Conservation (phyloP, 2,797 vertebrate species). For the Lepilemur ruficaudatus region DNA sequence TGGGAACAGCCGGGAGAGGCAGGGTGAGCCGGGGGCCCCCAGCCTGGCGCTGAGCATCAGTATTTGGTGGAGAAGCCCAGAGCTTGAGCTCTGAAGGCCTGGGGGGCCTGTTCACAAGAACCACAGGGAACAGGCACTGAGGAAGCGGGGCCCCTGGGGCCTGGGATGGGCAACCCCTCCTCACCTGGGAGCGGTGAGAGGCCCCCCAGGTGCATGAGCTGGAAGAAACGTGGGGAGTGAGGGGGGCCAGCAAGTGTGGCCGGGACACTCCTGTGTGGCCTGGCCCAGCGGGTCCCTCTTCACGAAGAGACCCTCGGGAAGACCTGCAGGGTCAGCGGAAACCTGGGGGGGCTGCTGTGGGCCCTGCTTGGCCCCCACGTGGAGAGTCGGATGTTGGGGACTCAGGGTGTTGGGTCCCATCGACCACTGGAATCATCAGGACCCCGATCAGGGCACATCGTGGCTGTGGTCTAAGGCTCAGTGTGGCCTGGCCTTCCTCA, state of each 20-base stretch:
- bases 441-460: neutral
- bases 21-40: neutral
- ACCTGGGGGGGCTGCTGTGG: neutral
- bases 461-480: neutral
- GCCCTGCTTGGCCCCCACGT: no score
- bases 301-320: neutral
- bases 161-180: no score
- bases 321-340: neutral
- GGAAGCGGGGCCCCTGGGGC: neutral
- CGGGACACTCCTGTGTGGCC: neutral
- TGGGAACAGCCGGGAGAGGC: no score
- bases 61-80: no score
- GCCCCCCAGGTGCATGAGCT: neutral
- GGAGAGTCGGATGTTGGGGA: neutral
- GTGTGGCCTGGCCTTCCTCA: neutral
- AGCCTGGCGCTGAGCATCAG: neutral
- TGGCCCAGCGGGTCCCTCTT: neutral
- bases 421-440: neutral
- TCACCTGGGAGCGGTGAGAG: fast-evolving
- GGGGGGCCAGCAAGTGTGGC: no score
- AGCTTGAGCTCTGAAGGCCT: neutral
- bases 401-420: no score
- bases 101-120: neutral
- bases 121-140: neutral
- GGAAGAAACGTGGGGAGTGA: neutral